Evolutionary conservation across 2,113 vertebrate genomes (phyloP), one percentile per base, ranked within the genome.

Genomic region (Gracilinanus agilis): DNA sequence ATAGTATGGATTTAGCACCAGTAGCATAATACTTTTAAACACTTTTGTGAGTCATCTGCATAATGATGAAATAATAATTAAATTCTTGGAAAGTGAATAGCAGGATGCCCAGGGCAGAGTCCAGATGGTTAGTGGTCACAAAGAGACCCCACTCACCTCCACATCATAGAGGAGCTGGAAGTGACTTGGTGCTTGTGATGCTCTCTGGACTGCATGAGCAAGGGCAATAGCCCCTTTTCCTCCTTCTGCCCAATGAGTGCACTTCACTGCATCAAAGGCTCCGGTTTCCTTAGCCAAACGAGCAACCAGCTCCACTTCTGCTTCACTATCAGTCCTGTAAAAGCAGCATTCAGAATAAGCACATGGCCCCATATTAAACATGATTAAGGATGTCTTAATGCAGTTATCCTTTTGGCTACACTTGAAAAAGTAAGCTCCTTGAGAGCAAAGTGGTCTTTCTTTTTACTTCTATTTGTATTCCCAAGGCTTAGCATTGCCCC

Each of bases 181-280:
- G 96, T 98, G 98, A 98, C 98, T 99, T n/a, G 99, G 99, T 24
- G 98, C 93, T 53, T 98, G 98, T 0, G 99, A 99, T n/a, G 99
- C 99, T 95, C 97, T 99, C 98, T 99, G 99, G 54, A 99, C 99
- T 0, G 99, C 99, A 55, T 88, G 97, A 3, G 99, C 99, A 34
- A 99, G 98, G 3, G 98, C 99, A 53, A 99, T 53, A 0, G 99
- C 99, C 3, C 99, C 99, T 56, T 98, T 99, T 4, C 99, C 99
- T 0, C 99, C 99, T 88, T 99, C 99, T 21, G 99, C 99, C 99
- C 99, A 99, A 98, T 99, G 99, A 93, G 98, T 99, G 97, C 99
- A 99, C 40, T 97, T 98, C 95, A 99, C 99, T 0, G 99, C 99
- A n/a, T 99, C 99, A 0, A 99, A 99, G 0, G 99, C 99, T 89